Percentiles rank a stretch among this genome's conserved stretches.
Conservation (phyloP, 2,797 vertebrate species). For the Hoplostethus mediterraneus region DNA sequence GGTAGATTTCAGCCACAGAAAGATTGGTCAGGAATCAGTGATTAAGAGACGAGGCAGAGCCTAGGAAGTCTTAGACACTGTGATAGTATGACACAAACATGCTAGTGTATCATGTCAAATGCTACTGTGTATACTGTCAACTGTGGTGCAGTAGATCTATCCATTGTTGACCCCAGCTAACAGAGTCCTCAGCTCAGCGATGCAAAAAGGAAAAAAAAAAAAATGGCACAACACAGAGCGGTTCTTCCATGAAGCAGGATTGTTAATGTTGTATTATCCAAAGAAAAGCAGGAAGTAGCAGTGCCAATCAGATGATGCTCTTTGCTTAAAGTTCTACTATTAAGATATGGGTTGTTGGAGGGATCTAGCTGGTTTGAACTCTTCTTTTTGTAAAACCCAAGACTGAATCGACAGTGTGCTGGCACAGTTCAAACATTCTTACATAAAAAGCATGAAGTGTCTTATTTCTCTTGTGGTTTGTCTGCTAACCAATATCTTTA, state of each 20-base stretch:
- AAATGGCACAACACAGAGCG: constrained; percentile 24
- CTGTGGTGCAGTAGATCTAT: constrained; percentile 11
- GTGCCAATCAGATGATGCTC: constrained; percentile 13
- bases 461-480: constrained; percentile 16
- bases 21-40: constrained; percentile 16
- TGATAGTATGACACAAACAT: constrained; percentile 17
- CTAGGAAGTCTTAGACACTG: neutral
- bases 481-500: constrained; percentile 48
- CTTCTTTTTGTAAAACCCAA: constrained; percentile 10
- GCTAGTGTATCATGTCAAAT: constrained; percentile 26
- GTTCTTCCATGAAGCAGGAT: constrained; percentile 9
- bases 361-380: constrained; percentile 17
- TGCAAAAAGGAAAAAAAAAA: constrained; percentile 9
- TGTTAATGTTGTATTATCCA: constrained; percentile 20
- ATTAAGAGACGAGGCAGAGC: constrained; percentile 6
- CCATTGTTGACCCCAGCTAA: constrained; percentile 11
- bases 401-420: constrained; percentile 26
- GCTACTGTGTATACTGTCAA: neutral
- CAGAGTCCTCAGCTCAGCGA: constrained; percentile 10
- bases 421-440: constrained; percentile 63
- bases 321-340: constrained; percentile 14
- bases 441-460: constrained; percentile 47
- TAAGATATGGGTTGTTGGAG: constrained; percentile 22
- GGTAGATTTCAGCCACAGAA: neutral
- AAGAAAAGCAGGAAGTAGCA: constrained; percentile 7